Base-by-base conservation (phyloP, 2,113 vertebrate genomes). In the Alces alces region DNA sequence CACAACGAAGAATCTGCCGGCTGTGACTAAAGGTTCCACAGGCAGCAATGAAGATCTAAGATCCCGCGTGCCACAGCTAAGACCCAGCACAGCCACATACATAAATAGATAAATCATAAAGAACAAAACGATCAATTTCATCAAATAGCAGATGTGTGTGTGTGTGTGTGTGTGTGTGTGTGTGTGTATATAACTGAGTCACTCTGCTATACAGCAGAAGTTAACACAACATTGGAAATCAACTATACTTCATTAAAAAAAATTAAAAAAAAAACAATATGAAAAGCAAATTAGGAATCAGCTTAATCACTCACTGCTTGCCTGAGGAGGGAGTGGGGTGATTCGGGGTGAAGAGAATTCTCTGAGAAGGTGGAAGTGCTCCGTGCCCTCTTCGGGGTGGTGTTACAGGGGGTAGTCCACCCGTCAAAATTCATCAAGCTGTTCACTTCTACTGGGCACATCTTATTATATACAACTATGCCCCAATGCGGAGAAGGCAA, bases 61-160 rank as follows among this genome's bases (percentile, higher is more conserved):
- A 25, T 25, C 70, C 23, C 1, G 1, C 0, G 1, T 1, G 12
- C 28, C 70, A 25, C 70, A 14, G 0, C 70, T 7, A 43, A 39
- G 70, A 14, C 36, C 70, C 36, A 27, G 36, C 1, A 25, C 36
- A 43, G 36, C 21, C 70, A 43, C 70, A 43, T 27, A 25, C 27
- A 27, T 3, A 3, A 27, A 27, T 43, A 13, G 21, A 70, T 70
- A 12, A 23, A 39, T 23, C 39, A 12, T 43, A 76, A 27, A 27
- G 70, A 27, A 43, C 70, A 43, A 6, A 36, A 25, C 1, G 6
- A 76, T 76, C 14, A 39, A 6, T 6, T 39, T 43, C 10, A 82
- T 52, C 45, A 12, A 21, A 80, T 19, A 52, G 12, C 2, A 43
- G 3, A 14, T 23, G 23, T 14, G 12, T 43, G 2, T 76, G 2